Evolutionary conservation across 2,888 invertebrate species (phyloP).

Genomic region (Cetonia aurata): DNA sequence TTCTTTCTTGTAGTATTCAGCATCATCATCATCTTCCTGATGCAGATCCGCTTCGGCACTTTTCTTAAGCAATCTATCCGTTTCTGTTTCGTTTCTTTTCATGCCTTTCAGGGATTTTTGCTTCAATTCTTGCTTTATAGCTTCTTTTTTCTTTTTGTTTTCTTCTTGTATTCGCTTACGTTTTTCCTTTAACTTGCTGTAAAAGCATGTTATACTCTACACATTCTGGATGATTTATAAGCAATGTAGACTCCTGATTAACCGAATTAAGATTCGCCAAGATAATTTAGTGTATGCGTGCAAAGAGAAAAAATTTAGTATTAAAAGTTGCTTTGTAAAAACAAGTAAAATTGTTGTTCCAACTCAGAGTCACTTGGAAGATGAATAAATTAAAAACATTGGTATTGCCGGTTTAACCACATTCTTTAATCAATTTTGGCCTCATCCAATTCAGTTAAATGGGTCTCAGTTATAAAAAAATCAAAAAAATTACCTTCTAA

Average conservation of each 20-base stretch:
- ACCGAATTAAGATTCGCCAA: too few species aligned
- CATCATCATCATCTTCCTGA: conserved; percentile 77
- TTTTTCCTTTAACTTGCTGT: conserved; percentile 80
- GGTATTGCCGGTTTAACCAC: too few species aligned
- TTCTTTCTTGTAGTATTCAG: conserved; percentile 86
- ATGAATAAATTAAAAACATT: too few species aligned
- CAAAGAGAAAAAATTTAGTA: too few species aligned
- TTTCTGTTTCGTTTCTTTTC: conserved; percentile 71
- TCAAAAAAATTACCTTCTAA: conserved; percentile 71
- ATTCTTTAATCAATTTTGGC: conserved; percentile 45
- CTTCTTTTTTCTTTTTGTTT: conserved; percentile 78
- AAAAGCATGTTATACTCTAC: conserved; percentile 24
- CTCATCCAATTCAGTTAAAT: not conserved
- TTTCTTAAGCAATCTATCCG: conserved; percentile 64
- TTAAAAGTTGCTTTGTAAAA: too few species aligned
- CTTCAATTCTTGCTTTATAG: conserved; percentile 74
- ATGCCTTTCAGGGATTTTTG: conserved; percentile 79
- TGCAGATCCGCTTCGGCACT: conserved; percentile 66
- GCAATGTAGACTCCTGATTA: too few species aligned
- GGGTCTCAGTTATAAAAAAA: conserved; percentile 13
- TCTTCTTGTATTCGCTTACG: conserved; percentile 82
- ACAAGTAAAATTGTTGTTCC: too few species aligned
- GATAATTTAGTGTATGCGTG: too few species aligned
- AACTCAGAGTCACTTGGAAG: too few species aligned
- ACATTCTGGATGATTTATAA: too few species aligned